phyloP scores from a whole-genome alignment of 1,140 invertebrate genomes.

The Drosophila novamexicana region DNA sequence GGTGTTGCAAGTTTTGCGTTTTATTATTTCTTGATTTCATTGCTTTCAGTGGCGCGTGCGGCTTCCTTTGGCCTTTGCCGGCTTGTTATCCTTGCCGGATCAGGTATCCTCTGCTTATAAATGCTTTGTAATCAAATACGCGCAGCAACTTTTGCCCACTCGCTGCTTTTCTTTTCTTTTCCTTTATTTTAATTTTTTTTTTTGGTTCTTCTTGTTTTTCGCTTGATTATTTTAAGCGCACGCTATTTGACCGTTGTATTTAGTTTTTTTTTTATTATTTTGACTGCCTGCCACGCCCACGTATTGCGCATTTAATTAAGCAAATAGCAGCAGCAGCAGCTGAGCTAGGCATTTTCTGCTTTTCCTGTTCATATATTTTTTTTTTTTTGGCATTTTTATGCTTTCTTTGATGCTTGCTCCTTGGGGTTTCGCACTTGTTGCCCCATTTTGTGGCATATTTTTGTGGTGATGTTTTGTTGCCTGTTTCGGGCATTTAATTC shows the following conservation, averaged over 20 bases:
- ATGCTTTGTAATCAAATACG: constrained; percentile 74
- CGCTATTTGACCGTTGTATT: constrained; percentile 40
- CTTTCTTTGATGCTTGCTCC: constrained; percentile 30
- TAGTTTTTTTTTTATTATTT: constrained; percentile 33
- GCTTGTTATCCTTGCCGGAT: constrained; percentile 36
- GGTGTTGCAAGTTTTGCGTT: constrained; percentile 25
- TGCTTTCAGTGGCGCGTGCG: constrained; percentile 28
- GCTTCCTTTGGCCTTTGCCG: constrained; percentile 22
- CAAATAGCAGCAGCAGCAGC: constrained; percentile 70
- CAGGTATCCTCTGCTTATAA: constrained; percentile 48
- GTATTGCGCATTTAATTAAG: constrained; percentile 71
- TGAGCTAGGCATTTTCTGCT: constrained; percentile 35
- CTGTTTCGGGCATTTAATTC: constrained; percentile 1
- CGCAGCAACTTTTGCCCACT: constrained; percentile 28
- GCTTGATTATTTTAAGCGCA: constrained; percentile 64
- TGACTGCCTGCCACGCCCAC: constrained; percentile 33
- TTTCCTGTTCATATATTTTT: constrained; percentile 23
- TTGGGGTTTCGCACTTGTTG: constrained; percentile 58
- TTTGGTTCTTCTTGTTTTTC: constrained; percentile 19
- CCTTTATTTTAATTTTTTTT: constrained; percentile 19
- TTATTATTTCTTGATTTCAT: constrained; percentile 63
- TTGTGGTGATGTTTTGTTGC: constrained; percentile 21
- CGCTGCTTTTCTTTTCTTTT: constrained; percentile 26
- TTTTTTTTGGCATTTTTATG: constrained; percentile 22
- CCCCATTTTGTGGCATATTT: constrained; percentile 62